Conservation (phyloP, 2,888 invertebrate species). For the Thumatha senex region DNA sequence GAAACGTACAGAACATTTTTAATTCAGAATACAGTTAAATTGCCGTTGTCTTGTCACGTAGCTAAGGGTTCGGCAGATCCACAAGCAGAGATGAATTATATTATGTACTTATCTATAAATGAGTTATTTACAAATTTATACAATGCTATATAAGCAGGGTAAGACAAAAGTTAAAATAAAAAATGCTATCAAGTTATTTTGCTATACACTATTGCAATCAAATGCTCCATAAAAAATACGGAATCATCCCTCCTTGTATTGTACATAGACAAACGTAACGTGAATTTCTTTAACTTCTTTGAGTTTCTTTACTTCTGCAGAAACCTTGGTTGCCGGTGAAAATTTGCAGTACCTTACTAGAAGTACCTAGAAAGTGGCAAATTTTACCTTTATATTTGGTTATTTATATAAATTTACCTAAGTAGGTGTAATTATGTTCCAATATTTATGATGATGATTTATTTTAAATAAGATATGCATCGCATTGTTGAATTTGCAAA, state of each 20-base stretch:
- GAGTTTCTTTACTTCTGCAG: constrained; percentile 17
- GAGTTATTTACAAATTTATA: constrained; percentile 15
- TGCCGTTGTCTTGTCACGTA: not conserved
- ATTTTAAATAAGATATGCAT: constrained; percentile 23
- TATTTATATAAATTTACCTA: constrained; percentile 2
- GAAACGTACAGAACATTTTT: not conserved
- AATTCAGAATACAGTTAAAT: not conserved
- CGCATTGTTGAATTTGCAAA: constrained; percentile 42
- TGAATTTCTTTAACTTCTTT: constrained; percentile 12
- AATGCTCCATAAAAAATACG: constrained; percentile 8
- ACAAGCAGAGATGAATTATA: constrained; percentile 8
- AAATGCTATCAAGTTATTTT: constrained; percentile 16
- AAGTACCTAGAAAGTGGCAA: not conserved
- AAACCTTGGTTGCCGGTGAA: constrained; percentile 4
- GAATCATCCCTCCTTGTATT: constrained; percentile 29
- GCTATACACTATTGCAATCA: constrained; percentile 9
- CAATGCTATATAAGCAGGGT: constrained; percentile 23
- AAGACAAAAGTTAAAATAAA: constrained; percentile 19
- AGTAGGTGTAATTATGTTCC: constrained; percentile 15
- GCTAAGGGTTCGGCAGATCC: constrained; percentile 16
- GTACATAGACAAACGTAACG: constrained; percentile 15
- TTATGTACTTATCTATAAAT: constrained; percentile 15
- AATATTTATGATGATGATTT: constrained; percentile 14
- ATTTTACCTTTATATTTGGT: constrained; percentile 6
- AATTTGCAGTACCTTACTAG: constrained; percentile 6